Evolutionary conservation across 2,113 vertebrate species (phyloP), one percentile per base, ranked within the genome.

Genomic region (Caloenas nicobarica): DNA sequence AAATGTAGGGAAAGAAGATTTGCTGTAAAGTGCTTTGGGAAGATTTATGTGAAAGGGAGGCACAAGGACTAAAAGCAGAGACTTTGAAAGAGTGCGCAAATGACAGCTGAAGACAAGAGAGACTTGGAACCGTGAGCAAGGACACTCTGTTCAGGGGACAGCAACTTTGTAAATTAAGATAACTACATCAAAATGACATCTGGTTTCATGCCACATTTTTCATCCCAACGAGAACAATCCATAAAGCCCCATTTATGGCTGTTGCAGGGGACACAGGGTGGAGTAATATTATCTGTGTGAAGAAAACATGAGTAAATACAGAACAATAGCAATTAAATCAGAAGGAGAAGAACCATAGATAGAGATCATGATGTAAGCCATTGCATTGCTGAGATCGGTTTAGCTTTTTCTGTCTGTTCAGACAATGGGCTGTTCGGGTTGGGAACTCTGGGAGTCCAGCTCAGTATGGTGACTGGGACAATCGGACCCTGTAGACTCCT

Each of bases 21-120:
- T 92, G 51, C 72, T 81, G 29, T 14, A 54, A 46, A 94, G 76
- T 62, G 82, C 50, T 92, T 70, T 42, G 72, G 46, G 88, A 81
- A 94, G 93, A 95, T 93, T 97, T 83, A 94, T 81, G 83, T 46
- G 69, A 81, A 94, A 94, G 72, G 72, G 36, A 86, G 56, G 36
- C 60, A 66, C 36, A 93, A 70, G 56, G 60, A 90, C 91, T 90
- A 91, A 92, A 92, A 94, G 54, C 42, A 90, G 60, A 73, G 64
- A 51, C 48, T 86, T 70, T 36, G 34, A 57, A 81, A 68, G 57
- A 56, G 58, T 13, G 22, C 3, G 18, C 44, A 18, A 46, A 1
- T 88, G 83, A 93, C 64, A 86, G 76, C 56, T 84, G 72, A 92
- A 65, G 7, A 61, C 62, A 31, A 91, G 69, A 70, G 44, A 88